Evolutionary conservation across 1,140 invertebrate species (phyloP).

Genomic region (Drosophila sp.): DNA sequence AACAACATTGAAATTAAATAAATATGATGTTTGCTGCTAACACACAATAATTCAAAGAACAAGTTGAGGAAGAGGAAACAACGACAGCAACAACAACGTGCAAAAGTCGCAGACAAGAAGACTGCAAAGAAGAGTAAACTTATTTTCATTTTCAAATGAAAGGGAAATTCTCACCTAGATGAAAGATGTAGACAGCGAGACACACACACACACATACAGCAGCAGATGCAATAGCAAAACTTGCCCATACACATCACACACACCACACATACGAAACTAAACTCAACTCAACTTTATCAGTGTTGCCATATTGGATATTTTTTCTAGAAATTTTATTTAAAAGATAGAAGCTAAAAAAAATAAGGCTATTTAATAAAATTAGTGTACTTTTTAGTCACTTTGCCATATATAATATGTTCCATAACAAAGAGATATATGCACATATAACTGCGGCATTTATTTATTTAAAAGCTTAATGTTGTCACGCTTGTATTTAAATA

Average conservation of each 20-base stretch:
- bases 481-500: no score
- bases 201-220: slow-evolving; percentile 2
- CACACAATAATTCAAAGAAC: slow-evolving; percentile 18
- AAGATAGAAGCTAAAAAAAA: no score
- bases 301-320: no score
- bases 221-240: slow-evolving; percentile 13
- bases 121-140: slow-evolving; percentile 77
- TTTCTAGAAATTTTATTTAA: no score
- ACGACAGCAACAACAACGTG: slow-evolving; percentile 2
- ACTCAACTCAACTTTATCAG: no score
- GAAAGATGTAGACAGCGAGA: slow-evolving; percentile 49
- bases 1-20: slow-evolving; percentile 6
- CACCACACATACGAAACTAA: not conserved
- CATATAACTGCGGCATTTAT: no score
- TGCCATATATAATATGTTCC: no score
- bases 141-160: slow-evolving; percentile 84
- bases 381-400: no score
- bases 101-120: slow-evolving; percentile 21
- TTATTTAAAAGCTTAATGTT: no score
- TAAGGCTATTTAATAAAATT: no score
- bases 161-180: slow-evolving; percentile 84
- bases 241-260: slow-evolving; percentile 30
- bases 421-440: no score
- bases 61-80: slow-evolving; percentile 11
- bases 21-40: slow-evolving; percentile 4